phyloP scores from a whole-genome alignment of 2,888 invertebrate species.

The Amphiduros pacificus region DNA sequence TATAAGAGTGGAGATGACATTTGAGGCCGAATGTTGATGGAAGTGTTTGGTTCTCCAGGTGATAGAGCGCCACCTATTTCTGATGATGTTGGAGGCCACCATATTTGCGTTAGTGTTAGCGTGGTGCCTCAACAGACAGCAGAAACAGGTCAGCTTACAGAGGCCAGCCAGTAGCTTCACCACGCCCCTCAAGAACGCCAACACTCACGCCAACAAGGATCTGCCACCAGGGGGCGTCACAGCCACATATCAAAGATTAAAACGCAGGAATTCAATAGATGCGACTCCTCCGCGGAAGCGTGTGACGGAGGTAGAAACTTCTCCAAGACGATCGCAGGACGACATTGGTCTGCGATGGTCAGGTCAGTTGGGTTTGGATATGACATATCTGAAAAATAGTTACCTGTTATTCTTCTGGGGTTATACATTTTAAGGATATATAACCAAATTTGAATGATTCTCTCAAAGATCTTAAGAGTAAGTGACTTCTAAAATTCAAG shows the following conservation, averaged over 20 bases:
- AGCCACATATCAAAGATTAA: not conserved
- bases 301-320: not conserved
- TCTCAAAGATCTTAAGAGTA: no score
- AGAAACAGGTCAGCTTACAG: no score
- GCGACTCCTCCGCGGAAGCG: slow-evolving; percentile 6
- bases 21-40: no score
- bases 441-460: no score
- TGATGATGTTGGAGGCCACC: slow-evolving; percentile 24
- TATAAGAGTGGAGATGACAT: no score
- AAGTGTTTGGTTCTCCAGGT: slow-evolving; percentile 15
- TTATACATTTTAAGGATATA: no score
- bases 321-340: slow-evolving; percentile 3
- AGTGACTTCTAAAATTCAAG: no score
- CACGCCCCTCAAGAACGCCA: no score
- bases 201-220: not conserved
- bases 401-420: no score
- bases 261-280: slow-evolving; percentile 14
- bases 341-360: slow-evolving; percentile 8
- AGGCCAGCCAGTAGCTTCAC: no score
- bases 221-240: not conserved
- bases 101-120: slow-evolving; percentile 22
- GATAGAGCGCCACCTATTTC: slow-evolving; percentile 30
- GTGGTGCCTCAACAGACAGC: slow-evolving; percentile 22
- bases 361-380: not conserved
- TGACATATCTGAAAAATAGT: not conserved